phyloP scores from a whole-genome alignment of 2,113 vertebrate species.

The Poeciliopsis retropinna region DNA sequence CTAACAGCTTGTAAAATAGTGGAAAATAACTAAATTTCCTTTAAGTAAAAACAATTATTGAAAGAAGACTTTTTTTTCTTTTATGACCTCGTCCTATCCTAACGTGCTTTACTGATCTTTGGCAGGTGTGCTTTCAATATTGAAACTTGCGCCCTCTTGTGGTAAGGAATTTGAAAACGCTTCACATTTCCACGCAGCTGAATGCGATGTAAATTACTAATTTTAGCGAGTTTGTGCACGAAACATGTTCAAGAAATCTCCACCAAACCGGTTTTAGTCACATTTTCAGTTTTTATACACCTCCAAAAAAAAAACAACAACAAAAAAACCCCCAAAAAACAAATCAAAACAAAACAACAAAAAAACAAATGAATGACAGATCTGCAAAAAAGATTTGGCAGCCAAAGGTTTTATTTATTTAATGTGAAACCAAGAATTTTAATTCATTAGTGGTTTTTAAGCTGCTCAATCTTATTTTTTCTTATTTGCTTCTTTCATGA shows the following conservation, averaged over 20 bases:
- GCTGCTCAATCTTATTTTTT: neutral
- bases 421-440: neutral
- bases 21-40: too few relatives aligned
- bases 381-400: neutral
- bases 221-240: neutral
- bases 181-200: neutral
- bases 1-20: too few relatives aligned
- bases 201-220: neutral
- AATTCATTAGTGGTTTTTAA: neutral
- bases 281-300: neutral
- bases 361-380: neutral
- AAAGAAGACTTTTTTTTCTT: too few relatives aligned
- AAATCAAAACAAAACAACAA: neutral
- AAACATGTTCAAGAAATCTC: neutral
- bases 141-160: too few relatives aligned
- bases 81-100: too few relatives aligned
- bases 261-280: neutral
- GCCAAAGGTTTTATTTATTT: neutral
- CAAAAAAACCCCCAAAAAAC: too few relatives aligned
- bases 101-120: too few relatives aligned
- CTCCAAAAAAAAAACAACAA: neutral
- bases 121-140: too few relatives aligned
- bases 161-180: neutral
- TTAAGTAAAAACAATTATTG: too few relatives aligned
- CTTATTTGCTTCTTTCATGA: neutral